phyloP scores from a whole-genome alignment of 1,140 invertebrate genomes.

The Ephestia elutella region DNA sequence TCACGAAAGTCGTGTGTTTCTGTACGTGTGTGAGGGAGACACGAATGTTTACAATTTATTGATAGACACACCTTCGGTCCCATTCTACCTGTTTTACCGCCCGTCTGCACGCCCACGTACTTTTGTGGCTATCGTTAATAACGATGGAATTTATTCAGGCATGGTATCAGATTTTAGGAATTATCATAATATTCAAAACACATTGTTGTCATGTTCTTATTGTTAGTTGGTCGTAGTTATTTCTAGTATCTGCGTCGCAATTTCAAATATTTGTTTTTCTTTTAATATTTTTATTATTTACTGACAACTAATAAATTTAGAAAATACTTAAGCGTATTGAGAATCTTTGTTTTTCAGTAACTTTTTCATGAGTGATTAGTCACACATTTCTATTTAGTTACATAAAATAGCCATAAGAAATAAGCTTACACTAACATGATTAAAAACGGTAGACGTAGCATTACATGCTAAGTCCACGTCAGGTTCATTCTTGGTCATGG shows the following conservation, averaged over 20 bases:
- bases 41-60: constrained; percentile 2
- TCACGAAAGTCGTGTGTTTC: constrained; percentile 24
- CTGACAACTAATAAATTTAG: too few relatives aligned
- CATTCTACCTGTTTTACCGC: constrained; percentile 1
- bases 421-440: too few relatives aligned
- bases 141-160: neutral
- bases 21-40: neutral
- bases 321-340: too few relatives aligned
- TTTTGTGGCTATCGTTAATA: neutral
- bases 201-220: constrained; percentile 8
- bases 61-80: neutral
- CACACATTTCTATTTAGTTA: too few relatives aligned
- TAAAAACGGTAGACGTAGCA: constrained; percentile 10
- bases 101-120: neutral
- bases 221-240: too few relatives aligned
- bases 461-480: constrained; percentile 18
- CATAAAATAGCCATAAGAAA: too few relatives aligned
- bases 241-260: too few relatives aligned
- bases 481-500: neutral
- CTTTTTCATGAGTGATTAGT: too few relatives aligned
- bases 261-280: too few relatives aligned
- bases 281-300: too few relatives aligned
- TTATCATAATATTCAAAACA: neutral
- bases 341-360: too few relatives aligned
- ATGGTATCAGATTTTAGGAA: neutral